These are phyloP conservation scores for Dolichopus griseipennis DNA, from an alignment of 2,888 invertebrate species.

Conservation along the genomic window DNA sequence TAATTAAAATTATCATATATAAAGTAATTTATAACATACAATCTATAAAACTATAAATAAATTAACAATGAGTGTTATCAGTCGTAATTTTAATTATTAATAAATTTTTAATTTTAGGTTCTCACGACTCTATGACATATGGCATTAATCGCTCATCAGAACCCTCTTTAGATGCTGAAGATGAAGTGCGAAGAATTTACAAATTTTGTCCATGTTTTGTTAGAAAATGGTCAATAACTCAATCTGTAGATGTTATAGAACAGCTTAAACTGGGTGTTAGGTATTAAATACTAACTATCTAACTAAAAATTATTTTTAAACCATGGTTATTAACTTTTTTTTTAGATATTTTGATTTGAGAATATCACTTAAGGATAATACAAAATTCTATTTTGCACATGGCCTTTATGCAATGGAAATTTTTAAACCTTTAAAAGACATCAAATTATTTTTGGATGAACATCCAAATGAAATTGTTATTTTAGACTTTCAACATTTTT, in stretches of 20 bases:
- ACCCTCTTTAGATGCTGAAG: slow-evolving; percentile 66
- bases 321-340: too few relatives aligned
- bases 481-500: slow-evolving; percentile 80
- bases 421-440: slow-evolving; percentile 51
- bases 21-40: not conserved
- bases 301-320: too few relatives aligned
- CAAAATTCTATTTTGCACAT: slow-evolving; percentile 68
- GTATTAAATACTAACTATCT: too few relatives aligned
- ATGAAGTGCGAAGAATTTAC: slow-evolving; percentile 49
- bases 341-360: slow-evolving; percentile 69
- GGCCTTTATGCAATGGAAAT: slow-evolving; percentile 69
- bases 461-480: slow-evolving; percentile 70
- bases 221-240: slow-evolving; percentile 73
- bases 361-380: slow-evolving; percentile 53
- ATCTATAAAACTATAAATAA: too few relatives aligned
- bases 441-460: slow-evolving; percentile 57
- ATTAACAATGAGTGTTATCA: not conserved
- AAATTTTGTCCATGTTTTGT: slow-evolving; percentile 57
- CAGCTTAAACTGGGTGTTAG: slow-evolving; percentile 73
- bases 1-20: not conserved
- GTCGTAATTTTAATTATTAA: too few relatives aligned
- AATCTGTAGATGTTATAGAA: slow-evolving; percentile 52
- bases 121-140: slow-evolving; percentile 78
- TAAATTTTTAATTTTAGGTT: slow-evolving; percentile 51
- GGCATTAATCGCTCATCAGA: slow-evolving; percentile 56